These are phyloP conservation scores for Amphipyra tragopoginis DNA, from an alignment of 2,888 invertebrate species.

Conservation along the genomic window DNA sequence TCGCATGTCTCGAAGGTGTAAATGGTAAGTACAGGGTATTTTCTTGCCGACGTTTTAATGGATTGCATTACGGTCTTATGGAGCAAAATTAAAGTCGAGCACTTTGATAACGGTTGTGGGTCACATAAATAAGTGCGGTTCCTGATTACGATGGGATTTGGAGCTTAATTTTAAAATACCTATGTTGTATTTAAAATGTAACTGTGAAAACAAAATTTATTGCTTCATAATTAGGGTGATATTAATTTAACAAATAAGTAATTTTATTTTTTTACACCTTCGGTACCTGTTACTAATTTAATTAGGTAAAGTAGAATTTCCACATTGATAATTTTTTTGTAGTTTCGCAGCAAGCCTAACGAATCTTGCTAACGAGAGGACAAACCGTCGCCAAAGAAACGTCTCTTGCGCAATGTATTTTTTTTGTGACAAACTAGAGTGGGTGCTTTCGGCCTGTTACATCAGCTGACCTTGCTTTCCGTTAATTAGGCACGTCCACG, in stretches of 20 bases:
- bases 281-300: conserved; percentile 2
- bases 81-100: conserved; percentile 56
- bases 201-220: not conserved
- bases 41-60: conserved; percentile 51
- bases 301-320: conserved; percentile 27
- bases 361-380: conserved; percentile 24
- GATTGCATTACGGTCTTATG: conserved; percentile 54
- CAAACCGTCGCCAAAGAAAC: conserved; percentile 44
- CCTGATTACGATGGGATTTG: conserved; percentile 20
- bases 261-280: conserved; percentile 22
- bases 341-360: conserved; percentile 21
- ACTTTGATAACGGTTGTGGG: conserved; percentile 26
- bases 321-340: conserved; percentile 34
- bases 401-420: conserved; percentile 69
- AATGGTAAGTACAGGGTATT: conserved; percentile 62
- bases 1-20: conserved; percentile 65
- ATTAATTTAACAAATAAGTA: conserved; percentile 2
- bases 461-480: conserved; percentile 85
- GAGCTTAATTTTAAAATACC: conserved; percentile 18
- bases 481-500: conserved; percentile 86
- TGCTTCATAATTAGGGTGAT: not conserved
- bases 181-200: conserved; percentile 14
- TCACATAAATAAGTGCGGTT: conserved; percentile 34
- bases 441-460: conserved; percentile 80
- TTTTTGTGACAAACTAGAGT: conserved; percentile 76